Evolutionary conservation across 2,888 invertebrate genomes (phyloP).

Genomic region (Encarsia formosa): DNA sequence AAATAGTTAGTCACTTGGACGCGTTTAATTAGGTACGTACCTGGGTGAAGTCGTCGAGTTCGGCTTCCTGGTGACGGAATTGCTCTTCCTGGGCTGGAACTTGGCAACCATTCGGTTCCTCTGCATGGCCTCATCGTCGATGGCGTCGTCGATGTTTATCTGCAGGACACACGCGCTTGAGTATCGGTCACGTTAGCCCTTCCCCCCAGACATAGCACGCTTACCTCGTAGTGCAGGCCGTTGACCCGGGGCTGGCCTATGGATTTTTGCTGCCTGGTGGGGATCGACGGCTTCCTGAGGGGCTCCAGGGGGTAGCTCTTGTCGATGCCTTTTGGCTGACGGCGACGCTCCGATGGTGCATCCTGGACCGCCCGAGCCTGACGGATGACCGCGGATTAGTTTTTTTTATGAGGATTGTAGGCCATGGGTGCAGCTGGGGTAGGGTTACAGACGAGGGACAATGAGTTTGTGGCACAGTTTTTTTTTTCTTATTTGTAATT

Average conservation of each 20-base stretch:
- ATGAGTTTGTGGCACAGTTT: no score
- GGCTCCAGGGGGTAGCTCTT: conserved; percentile 79
- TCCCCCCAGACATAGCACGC: background rate
- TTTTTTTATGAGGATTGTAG: no score
- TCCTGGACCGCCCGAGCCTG: no score
- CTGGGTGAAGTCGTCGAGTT: no score
- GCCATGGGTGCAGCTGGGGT: no score
- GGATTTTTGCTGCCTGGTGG: background rate
- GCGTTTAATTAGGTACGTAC: no score
- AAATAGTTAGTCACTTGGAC: no score
- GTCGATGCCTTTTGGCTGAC: conserved; percentile 64
- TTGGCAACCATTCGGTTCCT: conserved; percentile 39
- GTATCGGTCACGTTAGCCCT: background rate
- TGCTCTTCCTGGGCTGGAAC: conserved; percentile 46
- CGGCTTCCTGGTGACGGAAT: no score
- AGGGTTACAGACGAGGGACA: no score
- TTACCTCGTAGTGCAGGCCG: conserved; percentile 11
- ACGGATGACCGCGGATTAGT: no score
- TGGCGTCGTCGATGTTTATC: conserved; percentile 37
- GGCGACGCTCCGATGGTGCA: conserved; percentile 52
- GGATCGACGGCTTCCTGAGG: conserved; percentile 49
- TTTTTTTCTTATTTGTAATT: no score
- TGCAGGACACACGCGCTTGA: background rate
- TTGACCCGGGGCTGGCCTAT: no score
- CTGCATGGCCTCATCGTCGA: conserved; percentile 35